These are phyloP conservation scores for Pyrrhia umbra DNA, from an alignment of 2,888 invertebrate genomes.

Conservation along the genomic window DNA sequence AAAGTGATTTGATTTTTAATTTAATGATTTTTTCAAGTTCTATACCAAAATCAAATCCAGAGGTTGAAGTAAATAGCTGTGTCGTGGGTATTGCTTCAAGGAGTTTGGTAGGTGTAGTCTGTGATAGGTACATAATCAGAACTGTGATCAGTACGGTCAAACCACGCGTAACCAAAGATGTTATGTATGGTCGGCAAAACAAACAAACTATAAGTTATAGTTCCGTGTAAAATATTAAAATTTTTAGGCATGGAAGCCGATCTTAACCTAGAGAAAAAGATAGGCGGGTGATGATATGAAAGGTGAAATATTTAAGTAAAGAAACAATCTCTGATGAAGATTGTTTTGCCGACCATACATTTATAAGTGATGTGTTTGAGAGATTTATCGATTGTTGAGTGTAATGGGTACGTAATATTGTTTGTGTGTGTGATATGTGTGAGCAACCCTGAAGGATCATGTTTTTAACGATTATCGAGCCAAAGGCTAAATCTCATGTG, in stretches of 20 bases:
- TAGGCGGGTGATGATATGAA: too few species aligned
- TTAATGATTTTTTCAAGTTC: too few species aligned
- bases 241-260: too few species aligned
- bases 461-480: background rate
- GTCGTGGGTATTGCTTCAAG: conserved; percentile 51
- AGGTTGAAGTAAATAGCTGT: conserved; percentile 1
- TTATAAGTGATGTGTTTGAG: conserved; percentile 42
- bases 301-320: too few species aligned
- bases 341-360: conserved; percentile 56
- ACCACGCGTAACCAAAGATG: conserved; percentile 69
- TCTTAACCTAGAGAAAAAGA: too few species aligned
- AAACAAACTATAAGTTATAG: background rate
- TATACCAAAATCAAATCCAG: conserved; percentile 33
- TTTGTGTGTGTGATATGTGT: conserved; percentile 45
- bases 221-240: too few species aligned
- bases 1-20: background rate
- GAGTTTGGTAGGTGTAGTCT: conserved; percentile 68
- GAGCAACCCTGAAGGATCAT: conserved; percentile 22
- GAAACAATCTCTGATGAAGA: too few species aligned
- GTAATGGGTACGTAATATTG: conserved; percentile 64
- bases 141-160: conserved; percentile 80
- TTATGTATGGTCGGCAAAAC: conserved; percentile 60
- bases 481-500: conserved; percentile 3
- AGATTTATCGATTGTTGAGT: conserved; percentile 59
- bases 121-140: conserved; percentile 77